These are phyloP conservation scores for Mythimna vitellina DNA, from an alignment of 2,888 invertebrate species.

Conservation along the genomic window DNA sequence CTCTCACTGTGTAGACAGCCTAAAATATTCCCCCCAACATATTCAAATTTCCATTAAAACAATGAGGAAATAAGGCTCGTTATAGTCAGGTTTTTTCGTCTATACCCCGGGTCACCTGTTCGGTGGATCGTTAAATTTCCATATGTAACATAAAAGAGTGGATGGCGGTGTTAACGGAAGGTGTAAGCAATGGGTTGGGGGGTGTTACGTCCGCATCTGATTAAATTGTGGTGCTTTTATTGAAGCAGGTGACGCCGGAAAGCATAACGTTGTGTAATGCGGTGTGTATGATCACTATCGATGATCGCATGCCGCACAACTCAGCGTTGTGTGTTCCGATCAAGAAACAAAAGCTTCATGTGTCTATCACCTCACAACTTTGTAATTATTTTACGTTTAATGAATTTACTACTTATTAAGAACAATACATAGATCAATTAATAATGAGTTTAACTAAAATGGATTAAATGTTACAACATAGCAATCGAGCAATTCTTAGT, in stretches of 20 bases:
- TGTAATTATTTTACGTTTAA: too few species aligned
- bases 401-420: too few species aligned
- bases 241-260: neutral
- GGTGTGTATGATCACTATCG: too few species aligned
- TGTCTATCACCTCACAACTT: too few species aligned
- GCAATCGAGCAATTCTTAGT: too few species aligned
- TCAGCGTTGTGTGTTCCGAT: too few species aligned
- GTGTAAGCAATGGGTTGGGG: constrained; percentile 62
- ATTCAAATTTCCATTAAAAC: constrained; percentile 40
- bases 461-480: too few species aligned
- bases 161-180: constrained; percentile 59
- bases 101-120: constrained; percentile 53
- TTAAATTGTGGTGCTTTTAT: neutral
- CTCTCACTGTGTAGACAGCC: neutral
- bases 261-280: too few species aligned
- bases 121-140: constrained; percentile 67
- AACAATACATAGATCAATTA: too few species aligned
- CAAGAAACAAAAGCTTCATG: too few species aligned
- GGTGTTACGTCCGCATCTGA: neutral
- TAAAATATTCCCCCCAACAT: constrained; percentile 15
- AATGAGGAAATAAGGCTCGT: constrained; percentile 24
- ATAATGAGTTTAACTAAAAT: too few species aligned
- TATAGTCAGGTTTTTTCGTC: constrained; percentile 37
- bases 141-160: constrained; percentile 62
- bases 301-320: too few species aligned